Evolutionary conservation across 2,113 vertebrate genomes (phyloP), one percentile per base, ranked within the genome.

Genomic region (Bostrychus sinensis): DNA sequence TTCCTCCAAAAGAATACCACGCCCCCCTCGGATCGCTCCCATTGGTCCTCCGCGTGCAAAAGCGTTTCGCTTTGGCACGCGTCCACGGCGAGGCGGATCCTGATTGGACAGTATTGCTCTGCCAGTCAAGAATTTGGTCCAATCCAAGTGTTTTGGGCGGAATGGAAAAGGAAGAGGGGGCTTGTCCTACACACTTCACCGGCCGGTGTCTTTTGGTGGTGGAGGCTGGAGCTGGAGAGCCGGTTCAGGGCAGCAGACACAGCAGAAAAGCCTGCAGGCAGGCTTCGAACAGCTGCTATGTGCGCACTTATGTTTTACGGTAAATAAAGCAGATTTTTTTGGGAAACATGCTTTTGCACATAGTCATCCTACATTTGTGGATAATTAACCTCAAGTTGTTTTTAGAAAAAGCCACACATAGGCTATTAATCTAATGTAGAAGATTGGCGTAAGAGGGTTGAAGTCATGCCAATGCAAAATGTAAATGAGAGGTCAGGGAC

Each of bases 21-120:
- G 87, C 91, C 91, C 84, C 90, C 91, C 81, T 17, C 16, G 30
- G 76, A 79, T 68, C 66, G 20, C 56, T 82, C 63, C 73, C 10
- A 93, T 92, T 93, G 91, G 92, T 56, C 60, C 17, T 8, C 7
- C 0, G n/a, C 10, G 20, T 70, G 89, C 84, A 89, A 88, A 92
- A 91, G 92, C 86, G 91, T 87, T 88, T 67, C 63, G 78, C 70
- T 83, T 67, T 92, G 92, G 92, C 91, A 92, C 84, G 90, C 88
- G 70, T 88, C 92, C 90, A 91, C 75, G 1, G 60, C 48, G 22
- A 61, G 23, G 0, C 43, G 20, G 14, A 42, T 8, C n/a, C 37
- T 59, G 81, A 92, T 92, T 93, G 90, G 91, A 7, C 37, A 1
- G 1, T 28, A 53, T 10, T 0, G 1, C 13, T 1, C 11, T 57